These are phyloP conservation scores for Natator depressus DNA, from an alignment of 2,113 vertebrate species.

Conservation along the genomic window DNA sequence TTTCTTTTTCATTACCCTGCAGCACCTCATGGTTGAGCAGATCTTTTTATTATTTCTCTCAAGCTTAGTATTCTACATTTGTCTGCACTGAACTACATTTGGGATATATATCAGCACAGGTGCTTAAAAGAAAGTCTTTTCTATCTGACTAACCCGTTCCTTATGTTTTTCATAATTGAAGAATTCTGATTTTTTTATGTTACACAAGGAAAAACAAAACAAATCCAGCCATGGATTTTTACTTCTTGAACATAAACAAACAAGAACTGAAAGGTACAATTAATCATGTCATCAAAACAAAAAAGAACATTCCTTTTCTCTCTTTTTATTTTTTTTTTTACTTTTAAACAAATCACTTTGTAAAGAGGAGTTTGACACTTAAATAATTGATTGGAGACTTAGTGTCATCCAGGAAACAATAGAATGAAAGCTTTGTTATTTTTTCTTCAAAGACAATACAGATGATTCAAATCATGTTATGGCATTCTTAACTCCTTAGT, in stretches of 20 bases:
- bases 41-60: not conserved
- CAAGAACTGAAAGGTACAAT: not conserved
- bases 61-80: constrained; percentile 10
- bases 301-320: not conserved
- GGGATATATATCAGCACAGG: not conserved
- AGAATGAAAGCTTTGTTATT: not conserved
- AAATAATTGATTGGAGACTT: not conserved
- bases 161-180: not conserved
- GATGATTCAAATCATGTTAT: not conserved
- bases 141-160: not conserved
- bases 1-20: constrained; percentile 27
- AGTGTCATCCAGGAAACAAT: not conserved
- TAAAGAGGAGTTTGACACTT: not conserved
- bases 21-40: not conserved
- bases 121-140: not conserved
- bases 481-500: not conserved
- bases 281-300: not conserved
- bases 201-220: not conserved
- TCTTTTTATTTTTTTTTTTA: not conserved
- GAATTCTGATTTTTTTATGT: not conserved
- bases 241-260: not conserved
- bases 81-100: not conserved
- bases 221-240: not conserved
- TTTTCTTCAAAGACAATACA: not conserved
- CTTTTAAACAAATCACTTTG: not conserved